phyloP scores from a whole-genome alignment of 2,797 vertebrate genomes.

The Eulemur coronatus region DNA sequence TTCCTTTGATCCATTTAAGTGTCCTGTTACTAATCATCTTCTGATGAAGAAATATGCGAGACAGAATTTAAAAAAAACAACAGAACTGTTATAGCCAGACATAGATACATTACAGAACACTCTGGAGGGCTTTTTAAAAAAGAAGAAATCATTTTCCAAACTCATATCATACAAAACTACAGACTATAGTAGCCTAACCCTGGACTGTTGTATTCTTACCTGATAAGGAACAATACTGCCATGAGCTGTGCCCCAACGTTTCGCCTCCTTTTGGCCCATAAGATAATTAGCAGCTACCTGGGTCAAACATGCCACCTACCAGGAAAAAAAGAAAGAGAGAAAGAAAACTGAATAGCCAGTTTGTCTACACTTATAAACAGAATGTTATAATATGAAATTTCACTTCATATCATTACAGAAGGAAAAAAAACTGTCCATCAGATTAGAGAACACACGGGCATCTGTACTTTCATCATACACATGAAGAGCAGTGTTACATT shows the following conservation, averaged over 20 bases:
- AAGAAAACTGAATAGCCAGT: not conserved
- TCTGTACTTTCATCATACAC: not conserved
- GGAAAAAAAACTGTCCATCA: not conserved
- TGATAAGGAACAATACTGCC: conserved; percentile 97
- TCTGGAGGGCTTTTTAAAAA: not conserved
- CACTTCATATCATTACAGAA: not conserved
- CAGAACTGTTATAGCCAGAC: conserved; percentile 65
- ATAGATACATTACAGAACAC: conserved; percentile 44
- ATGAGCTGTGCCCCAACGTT: conserved; percentile 95
- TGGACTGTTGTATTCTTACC: conserved; percentile 82
- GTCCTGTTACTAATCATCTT: conserved; percentile 78
- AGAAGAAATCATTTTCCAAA: conserved; percentile 33
- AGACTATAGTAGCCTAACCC: not conserved
- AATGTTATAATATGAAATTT: conserved; percentile 7
- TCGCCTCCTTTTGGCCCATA: conserved; percentile 90
- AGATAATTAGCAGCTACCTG: conserved; percentile 95
- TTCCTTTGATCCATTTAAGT: conserved; percentile 79
- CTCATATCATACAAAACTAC: conserved; percentile 27
- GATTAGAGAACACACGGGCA: not conserved
- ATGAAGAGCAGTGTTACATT: not conserved
- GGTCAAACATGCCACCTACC: conserved; percentile 95
- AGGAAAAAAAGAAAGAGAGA: not conserved
- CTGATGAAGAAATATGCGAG: conserved; percentile 71
- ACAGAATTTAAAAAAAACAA: conserved; percentile 74
- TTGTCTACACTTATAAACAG: not conserved